phyloP scores from a whole-genome alignment of 2,888 invertebrate species.

The Amitus sp. region DNA sequence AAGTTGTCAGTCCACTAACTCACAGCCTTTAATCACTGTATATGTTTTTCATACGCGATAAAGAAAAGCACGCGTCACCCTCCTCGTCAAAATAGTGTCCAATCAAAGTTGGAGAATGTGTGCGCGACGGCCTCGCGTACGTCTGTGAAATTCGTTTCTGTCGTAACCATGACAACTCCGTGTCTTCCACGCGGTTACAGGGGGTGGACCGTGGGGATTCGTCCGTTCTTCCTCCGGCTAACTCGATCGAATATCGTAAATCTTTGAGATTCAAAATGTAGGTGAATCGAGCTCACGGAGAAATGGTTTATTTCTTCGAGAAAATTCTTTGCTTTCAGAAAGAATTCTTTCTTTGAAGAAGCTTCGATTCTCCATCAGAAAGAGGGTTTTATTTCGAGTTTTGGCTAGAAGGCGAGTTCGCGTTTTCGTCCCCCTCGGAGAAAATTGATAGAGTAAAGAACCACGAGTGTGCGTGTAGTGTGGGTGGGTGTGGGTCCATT shows the following conservation, averaged over 20 bases:
- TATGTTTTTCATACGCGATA: slow-evolving; percentile 20
- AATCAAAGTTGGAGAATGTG: slow-evolving; percentile 58
- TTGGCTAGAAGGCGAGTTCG: slow-evolving; percentile 35
- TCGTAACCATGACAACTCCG: slow-evolving; percentile 60
- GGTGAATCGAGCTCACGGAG: slow-evolving; percentile 37
- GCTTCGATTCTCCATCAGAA: too few relatives aligned
- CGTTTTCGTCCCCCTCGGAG: slow-evolving; percentile 38
- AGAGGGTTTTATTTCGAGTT: slow-evolving; percentile 13
- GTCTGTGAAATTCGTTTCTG: slow-evolving; percentile 60
- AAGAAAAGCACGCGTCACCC: slow-evolving; percentile 45
- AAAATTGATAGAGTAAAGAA: slow-evolving; percentile 58
- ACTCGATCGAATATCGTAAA: slow-evolving; percentile 36
- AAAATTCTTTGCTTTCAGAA: too few relatives aligned
- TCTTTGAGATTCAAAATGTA: slow-evolving; percentile 32
- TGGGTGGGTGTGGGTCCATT: slow-evolving; percentile 14
- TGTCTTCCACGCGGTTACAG: slow-evolving; percentile 39
- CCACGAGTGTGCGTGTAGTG: slow-evolving; percentile 15
- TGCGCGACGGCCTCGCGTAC: slow-evolving; percentile 48
- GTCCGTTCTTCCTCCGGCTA: slow-evolving; percentile 37
- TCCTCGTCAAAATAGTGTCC: slow-evolving; percentile 62
- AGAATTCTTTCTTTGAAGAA: too few relatives aligned
- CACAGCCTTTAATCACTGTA: slow-evolving; percentile 27
- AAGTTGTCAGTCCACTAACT: background rate
- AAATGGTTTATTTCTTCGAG: too few relatives aligned
- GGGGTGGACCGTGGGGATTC: slow-evolving; percentile 44